phyloP scores from a whole-genome alignment of 2,113 vertebrate species.

The Telmatochromis sp. region DNA sequence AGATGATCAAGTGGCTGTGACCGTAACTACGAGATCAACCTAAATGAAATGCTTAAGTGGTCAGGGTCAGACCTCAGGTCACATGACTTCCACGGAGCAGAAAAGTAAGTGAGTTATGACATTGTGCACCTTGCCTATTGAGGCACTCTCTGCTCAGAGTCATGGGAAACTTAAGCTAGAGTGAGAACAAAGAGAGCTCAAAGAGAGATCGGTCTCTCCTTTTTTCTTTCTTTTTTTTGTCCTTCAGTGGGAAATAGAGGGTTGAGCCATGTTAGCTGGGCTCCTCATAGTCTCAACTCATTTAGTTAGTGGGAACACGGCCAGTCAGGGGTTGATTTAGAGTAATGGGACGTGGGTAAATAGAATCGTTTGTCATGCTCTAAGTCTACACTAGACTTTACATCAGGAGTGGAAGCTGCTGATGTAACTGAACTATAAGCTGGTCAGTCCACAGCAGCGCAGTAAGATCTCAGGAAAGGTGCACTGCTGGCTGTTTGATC shows the following conservation, averaged over 20 bases:
- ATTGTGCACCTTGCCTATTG: slow-evolving; percentile 57
- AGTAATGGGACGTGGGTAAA: slow-evolving; percentile 62
- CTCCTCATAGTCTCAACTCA: slow-evolving; percentile 58
- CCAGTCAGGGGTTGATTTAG: slow-evolving; percentile 64
- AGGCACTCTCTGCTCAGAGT: slow-evolving; percentile 57
- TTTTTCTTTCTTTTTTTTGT: neutral
- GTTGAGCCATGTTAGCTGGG: slow-evolving; percentile 54
- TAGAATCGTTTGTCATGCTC: slow-evolving; percentile 63
- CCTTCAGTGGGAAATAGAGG: slow-evolving; percentile 42
- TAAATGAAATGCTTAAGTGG: slow-evolving; percentile 14
- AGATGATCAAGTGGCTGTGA: neutral
- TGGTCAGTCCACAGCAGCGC: slow-evolving; percentile 2
- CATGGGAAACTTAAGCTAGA: slow-evolving; percentile 68
- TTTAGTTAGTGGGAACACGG: slow-evolving; percentile 54
- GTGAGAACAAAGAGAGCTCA: slow-evolving; percentile 65
- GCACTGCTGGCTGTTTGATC: slow-evolving; percentile 11
- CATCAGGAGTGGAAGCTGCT: slow-evolving; percentile 46
- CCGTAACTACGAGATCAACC: neutral
- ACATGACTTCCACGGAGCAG: slow-evolving; percentile 47
- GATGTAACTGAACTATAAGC: slow-evolving; percentile 48
- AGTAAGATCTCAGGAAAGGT: slow-evolving; percentile 21
- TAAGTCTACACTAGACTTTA: slow-evolving; percentile 27
- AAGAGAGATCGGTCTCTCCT: slow-evolving; percentile 59
- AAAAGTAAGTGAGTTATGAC: slow-evolving; percentile 47
- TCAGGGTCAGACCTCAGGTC: slow-evolving; percentile 20